A percentile compares a stretch with the other conserved stretches of the same genome.
phyloP scores from a whole-genome alignment of 2,113 vertebrate genomes.

The Gnathonemus longibarbis region DNA sequence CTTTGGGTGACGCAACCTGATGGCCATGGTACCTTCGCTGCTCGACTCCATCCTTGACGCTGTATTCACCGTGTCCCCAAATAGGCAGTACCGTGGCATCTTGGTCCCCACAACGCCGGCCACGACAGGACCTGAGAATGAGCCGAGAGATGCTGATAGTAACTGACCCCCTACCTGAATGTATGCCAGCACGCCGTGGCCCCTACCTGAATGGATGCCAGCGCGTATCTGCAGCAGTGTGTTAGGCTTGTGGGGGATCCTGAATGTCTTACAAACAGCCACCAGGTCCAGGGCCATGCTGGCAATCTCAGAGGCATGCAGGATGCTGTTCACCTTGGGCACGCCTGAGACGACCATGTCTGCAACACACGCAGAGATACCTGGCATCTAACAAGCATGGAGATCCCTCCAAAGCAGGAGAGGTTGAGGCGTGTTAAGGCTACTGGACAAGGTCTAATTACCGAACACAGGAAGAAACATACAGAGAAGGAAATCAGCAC shows the following conservation, averaged over 20 bases:
- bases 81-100: slow-evolving; percentile 85
- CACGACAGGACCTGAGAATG: slow-evolving; percentile 69
- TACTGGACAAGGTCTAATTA: not conserved
- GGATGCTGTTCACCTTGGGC: slow-evolving; percentile 65
- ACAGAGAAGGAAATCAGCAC: slow-evolving; percentile 27
- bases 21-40: slow-evolving; percentile 59
- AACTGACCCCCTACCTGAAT: too few relatives aligned
- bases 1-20: not conserved
- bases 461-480: not conserved
- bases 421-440: not conserved
- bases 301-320: slow-evolving; percentile 64
- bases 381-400: not conserved
- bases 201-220: slow-evolving; percentile 68
- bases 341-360: slow-evolving; percentile 79
- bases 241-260: slow-evolving; percentile 70
- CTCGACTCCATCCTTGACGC: slow-evolving; percentile 87
- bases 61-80: slow-evolving; percentile 85
- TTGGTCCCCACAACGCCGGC: slow-evolving; percentile 84
- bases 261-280: slow-evolving; percentile 66
- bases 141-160: not conserved
- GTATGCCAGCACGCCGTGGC: too few relatives aligned
- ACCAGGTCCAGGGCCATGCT: slow-evolving; percentile 76
- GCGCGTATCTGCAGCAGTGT: slow-evolving; percentile 69
- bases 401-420: not conserved
- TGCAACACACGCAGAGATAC: slow-evolving; percentile 35